These are phyloP conservation scores for Rotaria macrura DNA, from an alignment of 2,888 invertebrate genomes.

Conservation along the genomic window DNA sequence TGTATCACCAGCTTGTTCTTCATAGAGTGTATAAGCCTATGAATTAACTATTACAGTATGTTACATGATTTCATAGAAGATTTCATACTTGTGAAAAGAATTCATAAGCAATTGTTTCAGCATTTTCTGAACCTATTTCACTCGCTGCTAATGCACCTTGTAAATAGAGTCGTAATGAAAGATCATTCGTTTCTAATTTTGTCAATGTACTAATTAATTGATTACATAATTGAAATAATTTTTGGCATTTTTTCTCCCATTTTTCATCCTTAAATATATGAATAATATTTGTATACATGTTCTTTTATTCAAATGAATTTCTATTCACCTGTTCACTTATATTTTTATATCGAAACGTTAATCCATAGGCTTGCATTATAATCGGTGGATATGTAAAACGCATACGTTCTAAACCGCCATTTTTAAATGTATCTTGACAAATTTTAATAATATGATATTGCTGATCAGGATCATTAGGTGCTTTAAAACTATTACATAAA, in stretches of 20 bases:
- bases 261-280: slow-evolving; percentile 64
- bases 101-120: slow-evolving; percentile 93
- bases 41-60: too few relatives aligned
- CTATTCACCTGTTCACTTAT: slow-evolving; percentile 61
- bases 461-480: slow-evolving; percentile 39
- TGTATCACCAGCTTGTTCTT: slow-evolving; percentile 65
- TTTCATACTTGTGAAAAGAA: slow-evolving; percentile 81
- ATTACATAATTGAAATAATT: slow-evolving; percentile 94
- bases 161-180: slow-evolving; percentile 80
- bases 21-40: slow-evolving; percentile 85
- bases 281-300: too few relatives aligned
- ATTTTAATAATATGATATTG: slow-evolving; percentile 62
- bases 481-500: slow-evolving; percentile 37
- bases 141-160: slow-evolving; percentile 87
- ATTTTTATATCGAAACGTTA: slow-evolving; percentile 71
- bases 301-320: background rate
- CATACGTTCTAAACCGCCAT: slow-evolving; percentile 77
- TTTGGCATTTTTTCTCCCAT: slow-evolving; percentile 96
- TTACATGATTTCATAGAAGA: too few relatives aligned
- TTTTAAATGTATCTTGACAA: slow-evolving; percentile 74
- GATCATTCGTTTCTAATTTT: slow-evolving; percentile 78
- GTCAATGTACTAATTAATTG: slow-evolving; percentile 83
- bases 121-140: slow-evolving; percentile 80
- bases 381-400: slow-evolving; percentile 83
- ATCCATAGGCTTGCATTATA: slow-evolving; percentile 78